Base-by-base conservation (phyloP, 1,140 invertebrate species). In the Atta cephalotes region DNA sequence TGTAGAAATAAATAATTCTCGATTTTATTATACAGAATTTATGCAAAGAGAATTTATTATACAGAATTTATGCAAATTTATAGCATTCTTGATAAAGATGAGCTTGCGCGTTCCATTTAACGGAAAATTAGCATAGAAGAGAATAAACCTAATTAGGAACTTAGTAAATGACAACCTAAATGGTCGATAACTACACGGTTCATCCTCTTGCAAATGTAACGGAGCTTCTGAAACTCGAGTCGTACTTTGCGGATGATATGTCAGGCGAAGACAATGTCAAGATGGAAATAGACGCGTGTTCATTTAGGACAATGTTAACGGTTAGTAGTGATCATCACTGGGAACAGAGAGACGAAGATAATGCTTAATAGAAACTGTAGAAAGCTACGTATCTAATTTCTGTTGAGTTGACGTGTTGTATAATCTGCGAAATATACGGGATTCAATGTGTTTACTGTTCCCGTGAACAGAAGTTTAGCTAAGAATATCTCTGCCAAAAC, bases 261-360 rank as follows among this genome's bases (percentile, higher is more conserved):
- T 76, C 70, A 51, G 56, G 28, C 68, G 70, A 84, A 76, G 80
- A 84, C 80, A 81, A 81, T 68, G 49, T 81, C 66, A 63, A 84
- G 80, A 74, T 31, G 70, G 28, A 74, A 76, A 74, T 51, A 74
- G 56, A 84, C 56, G 18, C 28, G n/a, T 51, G 80, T 84, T 84
- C 58, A 63, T 71, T 84, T 62, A 84, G 39, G 58, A 45, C 39
- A 84, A 35, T 39, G 70, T 51, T 76, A 21, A 62, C 80, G 25
- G 18, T 84, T 76, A 51, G 45, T n/a, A 49, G 12, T n/a, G 18
- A 72, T 82, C 51, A 84, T 51, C 25, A 25, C 35, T 51, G 53
- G 21, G 31, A 60, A 28, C 21, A n/a, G 51, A 18, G 45, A 45
- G 39, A 62, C 21, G 31, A 45, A 35, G 31, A 76, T 81, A 76